Evolutionary conservation across 2,797 vertebrate genomes (phyloP).

Genomic region (Dipus sagitta): DNA sequence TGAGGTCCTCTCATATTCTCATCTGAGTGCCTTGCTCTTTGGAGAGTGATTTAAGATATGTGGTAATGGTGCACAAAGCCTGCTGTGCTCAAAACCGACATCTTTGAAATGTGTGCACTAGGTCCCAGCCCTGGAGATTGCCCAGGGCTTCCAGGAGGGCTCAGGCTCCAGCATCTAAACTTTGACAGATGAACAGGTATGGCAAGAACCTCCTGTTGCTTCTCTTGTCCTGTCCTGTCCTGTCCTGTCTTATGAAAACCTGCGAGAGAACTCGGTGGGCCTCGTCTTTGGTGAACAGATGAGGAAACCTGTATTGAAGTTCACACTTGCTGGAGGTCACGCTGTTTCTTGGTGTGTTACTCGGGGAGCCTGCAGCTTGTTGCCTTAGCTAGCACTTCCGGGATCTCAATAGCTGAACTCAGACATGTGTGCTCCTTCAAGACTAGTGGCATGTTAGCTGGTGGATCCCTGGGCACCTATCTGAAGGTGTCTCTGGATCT

Average conservation of each 20-base stretch:
- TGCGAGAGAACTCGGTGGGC: too few species aligned
- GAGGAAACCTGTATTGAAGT: neutral
- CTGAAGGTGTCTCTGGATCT: neutral
- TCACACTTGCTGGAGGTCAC: neutral
- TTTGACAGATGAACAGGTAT: neutral
- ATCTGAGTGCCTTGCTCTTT: neutral
- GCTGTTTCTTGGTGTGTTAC: neutral
- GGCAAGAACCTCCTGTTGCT: too few species aligned
- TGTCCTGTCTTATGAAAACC: neutral
- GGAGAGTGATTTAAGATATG: too few species aligned
- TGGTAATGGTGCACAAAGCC: neutral
- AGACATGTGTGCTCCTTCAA: accelerated
- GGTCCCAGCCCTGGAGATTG: too few species aligned
- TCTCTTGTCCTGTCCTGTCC: neutral
- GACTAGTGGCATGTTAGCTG: neutral
- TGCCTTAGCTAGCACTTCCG: neutral
- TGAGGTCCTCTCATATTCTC: neutral
- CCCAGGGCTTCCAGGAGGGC: too few species aligned
- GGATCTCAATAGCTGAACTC: neutral
- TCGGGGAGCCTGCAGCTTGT: accelerated
- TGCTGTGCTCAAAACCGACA: neutral
- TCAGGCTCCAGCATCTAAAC: accelerated
- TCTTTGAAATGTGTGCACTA: neutral
- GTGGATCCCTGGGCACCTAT: too few species aligned
- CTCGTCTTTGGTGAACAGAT: neutral